These are phyloP conservation scores for Pheosia tremula DNA, from an alignment of 2,888 invertebrate species.

Conservation along the genomic window DNA sequence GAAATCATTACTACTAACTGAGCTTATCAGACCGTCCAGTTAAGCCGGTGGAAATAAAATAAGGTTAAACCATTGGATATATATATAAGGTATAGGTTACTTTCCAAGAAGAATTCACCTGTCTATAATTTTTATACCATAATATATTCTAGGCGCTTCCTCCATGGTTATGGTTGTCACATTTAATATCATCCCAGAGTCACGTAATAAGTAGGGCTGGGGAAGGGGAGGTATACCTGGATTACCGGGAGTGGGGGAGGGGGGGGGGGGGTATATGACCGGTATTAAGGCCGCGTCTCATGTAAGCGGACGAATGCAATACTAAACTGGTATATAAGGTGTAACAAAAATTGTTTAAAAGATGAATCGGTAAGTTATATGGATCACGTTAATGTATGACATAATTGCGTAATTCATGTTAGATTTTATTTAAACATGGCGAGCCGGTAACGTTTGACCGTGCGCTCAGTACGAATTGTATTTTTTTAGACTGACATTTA, in stretches of 20 bases:
- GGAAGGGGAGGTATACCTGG: constrained; percentile 4
- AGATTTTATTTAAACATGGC: too few species aligned
- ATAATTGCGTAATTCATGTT: too few species aligned
- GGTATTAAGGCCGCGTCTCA: constrained; percentile 2
- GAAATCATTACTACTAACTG: too few species aligned
- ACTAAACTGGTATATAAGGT: not conserved
- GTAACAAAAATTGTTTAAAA: too few species aligned
- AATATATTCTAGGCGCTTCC: not conserved
- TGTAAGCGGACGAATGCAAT: not conserved
- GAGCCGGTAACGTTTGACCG: too few species aligned
- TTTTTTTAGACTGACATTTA: too few species aligned
- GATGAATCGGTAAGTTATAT: too few species aligned
- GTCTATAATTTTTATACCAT: not conserved
- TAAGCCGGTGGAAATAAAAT: too few species aligned
- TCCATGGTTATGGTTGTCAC: not conserved
- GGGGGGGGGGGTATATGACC: not conserved
- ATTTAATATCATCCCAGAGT: not conserved
- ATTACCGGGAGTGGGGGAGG: constrained; percentile 1
- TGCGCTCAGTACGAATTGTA: too few species aligned
- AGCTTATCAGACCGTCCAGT: too few species aligned
- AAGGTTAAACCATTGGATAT: too few species aligned
- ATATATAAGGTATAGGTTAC: not conserved
- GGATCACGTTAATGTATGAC: too few species aligned
- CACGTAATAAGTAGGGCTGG: not conserved
- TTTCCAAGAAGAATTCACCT: not conserved